phyloP scores from a whole-genome alignment of 1,140 invertebrate species.

The Panagrolaimus sp. region DNA sequence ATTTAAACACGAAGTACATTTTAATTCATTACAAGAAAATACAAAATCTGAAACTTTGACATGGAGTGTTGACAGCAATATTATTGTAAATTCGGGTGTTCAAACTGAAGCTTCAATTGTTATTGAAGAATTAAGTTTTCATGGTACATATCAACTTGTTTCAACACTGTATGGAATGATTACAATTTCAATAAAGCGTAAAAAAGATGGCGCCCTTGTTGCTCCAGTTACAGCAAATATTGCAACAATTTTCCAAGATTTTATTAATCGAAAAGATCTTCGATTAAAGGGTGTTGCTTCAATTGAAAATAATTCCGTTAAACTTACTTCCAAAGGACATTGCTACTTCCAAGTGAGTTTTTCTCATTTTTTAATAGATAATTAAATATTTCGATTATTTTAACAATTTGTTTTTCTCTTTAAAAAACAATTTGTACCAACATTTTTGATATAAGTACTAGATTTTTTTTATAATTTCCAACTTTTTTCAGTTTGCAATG shows the following conservation, averaged over 20 bases:
- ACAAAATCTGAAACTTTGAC: constrained; percentile 61
- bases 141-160: constrained; percentile 60
- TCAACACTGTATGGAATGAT: constrained; percentile 60
- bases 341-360: constrained; percentile 55
- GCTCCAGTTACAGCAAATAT: constrained; percentile 54
- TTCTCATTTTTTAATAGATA: too few relatives aligned
- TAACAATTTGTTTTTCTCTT: background rate
- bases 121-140: constrained; percentile 62
- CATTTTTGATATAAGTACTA: too few relatives aligned
- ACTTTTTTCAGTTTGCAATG: constrained; percentile 50
- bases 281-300: constrained; percentile 44
- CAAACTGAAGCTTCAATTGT: constrained; percentile 62
- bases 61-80: constrained; percentile 63
- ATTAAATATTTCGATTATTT: constrained; percentile 1
- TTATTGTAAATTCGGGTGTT: constrained; percentile 60
- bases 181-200: constrained; percentile 57
- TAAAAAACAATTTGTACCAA: background rate
- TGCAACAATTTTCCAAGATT: constrained; percentile 40
- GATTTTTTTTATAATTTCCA: constrained; percentile 11
- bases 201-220: constrained; percentile 51
- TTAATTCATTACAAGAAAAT: constrained; percentile 61
- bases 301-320: constrained; percentile 43
- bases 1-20: constrained; percentile 63
- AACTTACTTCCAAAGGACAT: constrained; percentile 49
- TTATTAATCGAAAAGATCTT: constrained; percentile 28